phyloP scores from a whole-genome alignment of 2,888 invertebrate species.

The Drosophila neutralis region DNA sequence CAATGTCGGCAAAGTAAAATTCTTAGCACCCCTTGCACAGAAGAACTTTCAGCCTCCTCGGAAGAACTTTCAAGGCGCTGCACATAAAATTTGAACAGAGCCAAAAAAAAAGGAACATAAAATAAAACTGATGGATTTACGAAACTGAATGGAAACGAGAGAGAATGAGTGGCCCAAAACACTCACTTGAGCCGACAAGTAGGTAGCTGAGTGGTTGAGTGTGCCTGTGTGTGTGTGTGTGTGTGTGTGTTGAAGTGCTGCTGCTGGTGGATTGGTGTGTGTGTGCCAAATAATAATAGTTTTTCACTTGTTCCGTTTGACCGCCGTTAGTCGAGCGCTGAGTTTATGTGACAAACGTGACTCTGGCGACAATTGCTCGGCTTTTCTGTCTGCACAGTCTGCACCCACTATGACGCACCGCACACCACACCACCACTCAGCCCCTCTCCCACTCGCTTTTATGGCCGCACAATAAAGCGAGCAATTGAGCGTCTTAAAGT shows the following conservation, averaged over 20 bases:
- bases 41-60: slow-evolving; percentile 19
- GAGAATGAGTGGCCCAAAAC: slow-evolving; percentile 27
- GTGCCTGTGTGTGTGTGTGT: slow-evolving; percentile 6
- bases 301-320: slow-evolving; percentile 79
- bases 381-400: slow-evolving; percentile 52
- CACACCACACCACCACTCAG: not conserved
- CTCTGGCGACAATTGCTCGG: slow-evolving; percentile 78
- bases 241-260: slow-evolving; percentile 20
- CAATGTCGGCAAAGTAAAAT: slow-evolving; percentile 60
- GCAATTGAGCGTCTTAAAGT: slow-evolving; percentile 82
- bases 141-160: slow-evolving; percentile 42
- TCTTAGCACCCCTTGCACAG: not conserved
- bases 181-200: slow-evolving; percentile 48
- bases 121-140: slow-evolving; percentile 79
- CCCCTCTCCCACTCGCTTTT: slow-evolving; percentile 62
- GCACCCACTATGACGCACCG: slow-evolving; percentile 6
- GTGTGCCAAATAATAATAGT: slow-evolving; percentile 77
- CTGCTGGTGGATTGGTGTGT: slow-evolving; percentile 22
- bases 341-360: slow-evolving; percentile 82
- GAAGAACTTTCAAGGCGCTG: slow-evolving; percentile 30
- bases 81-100: slow-evolving; percentile 66
- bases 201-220: slow-evolving; percentile 46
- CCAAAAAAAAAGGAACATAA: slow-evolving; percentile 35
- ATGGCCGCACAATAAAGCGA: slow-evolving; percentile 79
- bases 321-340: slow-evolving; percentile 74